Percentiles rank a stretch among this genome's conserved stretches.
phyloP scores from a whole-genome alignment of 2,888 invertebrate genomes.

The Tupiocoris notatus region DNA sequence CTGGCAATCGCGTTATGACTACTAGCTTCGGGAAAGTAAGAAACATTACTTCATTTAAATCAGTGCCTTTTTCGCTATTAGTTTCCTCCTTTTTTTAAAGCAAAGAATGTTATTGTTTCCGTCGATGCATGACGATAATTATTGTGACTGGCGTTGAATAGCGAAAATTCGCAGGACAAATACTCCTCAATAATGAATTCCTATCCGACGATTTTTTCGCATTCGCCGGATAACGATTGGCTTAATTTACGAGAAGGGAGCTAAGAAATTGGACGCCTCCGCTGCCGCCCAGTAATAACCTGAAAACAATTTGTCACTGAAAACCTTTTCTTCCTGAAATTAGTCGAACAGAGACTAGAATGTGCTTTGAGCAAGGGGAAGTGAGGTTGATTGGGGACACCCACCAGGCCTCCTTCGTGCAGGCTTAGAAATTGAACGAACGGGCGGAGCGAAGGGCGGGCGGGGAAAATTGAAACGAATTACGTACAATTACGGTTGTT shows the following conservation, averaged over 20 bases:
- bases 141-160: too few species aligned
- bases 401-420: slow-evolving; percentile 12
- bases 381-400: background rate
- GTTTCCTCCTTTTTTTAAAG: too few species aligned
- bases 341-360: slow-evolving; percentile 12
- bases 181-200: too few species aligned
- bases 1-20: too few species aligned
- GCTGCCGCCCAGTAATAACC: slow-evolving; percentile 33
- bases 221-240: background rate
- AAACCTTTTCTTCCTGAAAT: slow-evolving; percentile 29
- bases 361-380: background rate
- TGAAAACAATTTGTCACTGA: slow-evolving; percentile 32
- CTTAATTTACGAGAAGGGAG: slow-evolving; percentile 2
- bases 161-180: too few species aligned
- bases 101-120: too few species aligned
- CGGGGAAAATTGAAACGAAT: slow-evolving; percentile 40
- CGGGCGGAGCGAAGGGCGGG: slow-evolving; percentile 3
- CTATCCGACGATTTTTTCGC: too few species aligned
- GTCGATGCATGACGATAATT: too few species aligned
- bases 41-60: too few species aligned
- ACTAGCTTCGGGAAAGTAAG: too few species aligned
- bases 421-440: slow-evolving; percentile 35
- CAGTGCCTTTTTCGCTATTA: too few species aligned
- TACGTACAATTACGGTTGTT: slow-evolving; percentile 37
- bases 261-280: slow-evolving; percentile 34